Conservation (phyloP, 1,140 invertebrate genomes). For the Diploscapter pachys region DNA sequence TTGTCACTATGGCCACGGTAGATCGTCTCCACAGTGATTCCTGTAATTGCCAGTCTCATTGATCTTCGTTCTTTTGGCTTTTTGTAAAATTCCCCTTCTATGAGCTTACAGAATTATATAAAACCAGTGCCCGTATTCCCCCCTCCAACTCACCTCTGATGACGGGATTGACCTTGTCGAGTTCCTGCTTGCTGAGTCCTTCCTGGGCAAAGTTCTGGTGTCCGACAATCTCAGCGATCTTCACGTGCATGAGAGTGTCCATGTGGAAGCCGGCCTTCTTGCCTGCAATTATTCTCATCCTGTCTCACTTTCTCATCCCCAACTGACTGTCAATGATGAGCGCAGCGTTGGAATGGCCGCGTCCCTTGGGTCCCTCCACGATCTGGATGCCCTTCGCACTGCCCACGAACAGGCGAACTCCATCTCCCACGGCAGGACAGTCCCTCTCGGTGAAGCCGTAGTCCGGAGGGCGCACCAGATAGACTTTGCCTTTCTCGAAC, state of each 20-base stretch:
- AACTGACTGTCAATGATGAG: constrained; percentile 24
- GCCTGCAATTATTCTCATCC: background rate
- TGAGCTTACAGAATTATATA: background rate
- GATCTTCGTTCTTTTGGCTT: background rate
- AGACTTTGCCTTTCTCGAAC: constrained; percentile 32
- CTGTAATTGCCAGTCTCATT: constrained; percentile 4
- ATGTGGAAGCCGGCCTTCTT: constrained; percentile 39
- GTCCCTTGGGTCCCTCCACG: constrained; percentile 34
- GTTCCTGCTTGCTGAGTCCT: background rate
- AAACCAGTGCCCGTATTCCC: background rate
- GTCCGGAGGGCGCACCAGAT: constrained; percentile 15
- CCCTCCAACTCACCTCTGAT: background rate
- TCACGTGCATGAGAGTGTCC: constrained; percentile 6
- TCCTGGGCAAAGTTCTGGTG: background rate
- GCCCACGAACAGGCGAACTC: constrained; percentile 30
- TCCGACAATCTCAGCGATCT: constrained; percentile 1
- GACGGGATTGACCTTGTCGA: constrained; percentile 4
- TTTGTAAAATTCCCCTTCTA: background rate
- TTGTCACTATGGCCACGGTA: constrained; percentile 11
- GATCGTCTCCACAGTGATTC: constrained; percentile 19
- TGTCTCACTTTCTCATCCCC: too few relatives aligned
- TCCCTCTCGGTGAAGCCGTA: constrained; percentile 31
- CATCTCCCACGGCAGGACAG: constrained; percentile 31
- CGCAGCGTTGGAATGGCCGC: constrained; percentile 28
- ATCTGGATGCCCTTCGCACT: constrained; percentile 26